These are phyloP conservation scores for Sinhomidia bicolor DNA, from an alignment of 2,888 invertebrate genomes.

Conservation along the genomic window DNA sequence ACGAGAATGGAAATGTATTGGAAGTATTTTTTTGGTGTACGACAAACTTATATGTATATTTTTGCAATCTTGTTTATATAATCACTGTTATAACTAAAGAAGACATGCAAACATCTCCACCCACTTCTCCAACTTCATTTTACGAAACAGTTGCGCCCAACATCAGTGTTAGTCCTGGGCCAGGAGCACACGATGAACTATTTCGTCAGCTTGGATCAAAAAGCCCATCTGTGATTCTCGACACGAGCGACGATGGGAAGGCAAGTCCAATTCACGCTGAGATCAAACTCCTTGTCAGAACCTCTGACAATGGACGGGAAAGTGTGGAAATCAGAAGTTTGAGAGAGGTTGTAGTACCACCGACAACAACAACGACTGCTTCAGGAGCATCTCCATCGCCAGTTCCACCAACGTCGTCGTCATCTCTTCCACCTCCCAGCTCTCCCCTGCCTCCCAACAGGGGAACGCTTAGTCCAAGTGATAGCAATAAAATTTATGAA, in stretches of 20 bases:
- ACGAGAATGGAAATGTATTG: background rate
- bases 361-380: slow-evolving; percentile 44
- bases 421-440: slow-evolving; percentile 46
- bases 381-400: slow-evolving; percentile 53
- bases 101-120: slow-evolving; percentile 59
- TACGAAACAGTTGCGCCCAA: slow-evolving; percentile 68
- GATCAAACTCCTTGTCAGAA: slow-evolving; percentile 83
- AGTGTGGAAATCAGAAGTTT: slow-evolving; percentile 83
- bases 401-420: slow-evolving; percentile 51
- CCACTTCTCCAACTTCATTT: slow-evolving; percentile 67
- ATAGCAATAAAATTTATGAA: slow-evolving; percentile 81
- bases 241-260: slow-evolving; percentile 72
- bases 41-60: slow-evolving; percentile 15
- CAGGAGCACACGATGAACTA: slow-evolving; percentile 57
- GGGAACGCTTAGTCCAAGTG: slow-evolving; percentile 75
- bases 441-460: slow-evolving; percentile 71
- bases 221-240: slow-evolving; percentile 69
- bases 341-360: slow-evolving; percentile 81
- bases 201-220: slow-evolving; percentile 61
- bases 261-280: slow-evolving; percentile 82
- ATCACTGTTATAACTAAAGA: slow-evolving; percentile 43
- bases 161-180: slow-evolving; percentile 62
- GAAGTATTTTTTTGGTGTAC: slow-evolving; percentile 5
- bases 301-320: slow-evolving; percentile 83
- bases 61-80: slow-evolving; percentile 22